Percentiles rank a stretch among this genome's conserved stretches.
Conservation (phyloP, 2,113 vertebrate genomes). For the Upupa epops region DNA sequence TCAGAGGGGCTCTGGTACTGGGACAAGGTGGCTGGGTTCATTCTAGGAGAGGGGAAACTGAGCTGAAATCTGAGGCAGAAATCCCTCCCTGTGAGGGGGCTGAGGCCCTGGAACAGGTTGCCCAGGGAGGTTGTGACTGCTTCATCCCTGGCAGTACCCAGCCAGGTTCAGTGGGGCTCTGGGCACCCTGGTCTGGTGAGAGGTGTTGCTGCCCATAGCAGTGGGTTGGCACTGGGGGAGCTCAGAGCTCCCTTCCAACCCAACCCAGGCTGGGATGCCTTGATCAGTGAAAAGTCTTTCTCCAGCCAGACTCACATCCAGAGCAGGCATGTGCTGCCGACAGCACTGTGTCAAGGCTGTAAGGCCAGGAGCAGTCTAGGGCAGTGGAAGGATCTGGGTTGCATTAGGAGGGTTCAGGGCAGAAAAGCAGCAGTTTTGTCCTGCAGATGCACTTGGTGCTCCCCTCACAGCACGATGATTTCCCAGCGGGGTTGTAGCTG, state of each 20-base stretch:
- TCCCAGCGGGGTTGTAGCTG: background rate
- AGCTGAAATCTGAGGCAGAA: no score
- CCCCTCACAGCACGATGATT: background rate
- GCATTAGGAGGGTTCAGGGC: background rate
- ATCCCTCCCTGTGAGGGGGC: no score
- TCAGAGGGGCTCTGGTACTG: background rate
- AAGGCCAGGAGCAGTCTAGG: background rate
- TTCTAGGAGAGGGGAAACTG: background rate
- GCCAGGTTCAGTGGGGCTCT: no score
- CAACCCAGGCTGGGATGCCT: no score
- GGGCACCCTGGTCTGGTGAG: no score
- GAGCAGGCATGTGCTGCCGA: background rate
- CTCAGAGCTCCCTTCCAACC: no score
- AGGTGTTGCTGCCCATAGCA: no score
- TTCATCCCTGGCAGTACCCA: no score
- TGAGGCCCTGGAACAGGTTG: no score
- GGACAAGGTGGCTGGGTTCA: background rate
- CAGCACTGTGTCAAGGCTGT: accelerated
- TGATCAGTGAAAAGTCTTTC: background rate
- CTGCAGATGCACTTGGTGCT: background rate
- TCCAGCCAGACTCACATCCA: background rate
- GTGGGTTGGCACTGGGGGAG: no score
- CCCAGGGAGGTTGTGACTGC: no score
- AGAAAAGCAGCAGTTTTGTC: background rate
- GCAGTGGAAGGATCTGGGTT: background rate